Evolutionary conservation across 2,113 vertebrate genomes (phyloP), one percentile per base, ranked within the genome.

Genomic region (Larimichthys polyactis): DNA sequence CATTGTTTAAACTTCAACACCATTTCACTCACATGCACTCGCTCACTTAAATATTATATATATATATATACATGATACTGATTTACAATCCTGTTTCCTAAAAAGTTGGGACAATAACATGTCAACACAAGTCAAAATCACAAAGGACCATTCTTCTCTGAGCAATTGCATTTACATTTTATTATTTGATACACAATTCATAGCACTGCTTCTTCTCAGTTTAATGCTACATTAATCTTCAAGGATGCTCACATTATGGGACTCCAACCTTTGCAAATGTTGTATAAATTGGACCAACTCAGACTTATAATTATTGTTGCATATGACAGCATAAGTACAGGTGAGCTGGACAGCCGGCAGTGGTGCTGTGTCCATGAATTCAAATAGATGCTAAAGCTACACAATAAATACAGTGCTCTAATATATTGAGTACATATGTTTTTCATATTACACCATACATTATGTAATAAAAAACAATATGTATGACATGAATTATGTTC

Each of bases 121-220:
- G 36, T 9, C 36, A 40, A 40, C 36, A 40, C 36, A 40, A 9
- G 8, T 8, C 32, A 40, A 43, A 54, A 11, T 5, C 54, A 69
- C 36, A 63, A 11, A 74, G 4, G n/a, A 75, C 11, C 5, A 67
- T 29, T 69, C 11, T 62, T 32, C 11, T 83, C 40, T 52, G 59
- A 72, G 40, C 44, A 67, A 48, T 71, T 8, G 52, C 22, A 69
- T 22, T 67, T 27, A 44, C 22, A 64, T 62, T 84, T 82, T 77
- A 84, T 89, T 89, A 55, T 46, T 77, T 60, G 5, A 67, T 52
- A 11, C 14, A 78, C 54, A 71, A 49, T 20, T 70, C 22, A 73
- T 44, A 69, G 64, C 55, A 65, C 5, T 36, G 58, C 20, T 46
- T 36, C 19, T 70, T 75, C 22, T 43, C 55, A 51, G 9, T 76